Conservation (phyloP, 2,797 vertebrate species). For the Pantherophis alleghaniensis region DNA sequence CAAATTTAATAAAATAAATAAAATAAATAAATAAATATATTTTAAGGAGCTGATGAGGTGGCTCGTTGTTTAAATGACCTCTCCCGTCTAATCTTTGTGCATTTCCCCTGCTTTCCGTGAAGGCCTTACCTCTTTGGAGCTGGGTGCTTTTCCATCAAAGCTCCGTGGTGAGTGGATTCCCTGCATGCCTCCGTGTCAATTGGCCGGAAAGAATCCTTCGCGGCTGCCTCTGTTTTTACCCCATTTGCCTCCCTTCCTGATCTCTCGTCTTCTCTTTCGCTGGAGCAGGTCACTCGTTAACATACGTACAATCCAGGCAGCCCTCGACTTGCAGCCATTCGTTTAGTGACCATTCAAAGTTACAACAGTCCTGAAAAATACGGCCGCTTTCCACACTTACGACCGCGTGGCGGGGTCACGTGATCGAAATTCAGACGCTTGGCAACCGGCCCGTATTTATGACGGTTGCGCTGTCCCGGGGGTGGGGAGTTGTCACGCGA, state of each 20-base stretch:
- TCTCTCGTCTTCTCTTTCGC: slow-evolving; percentile 61
- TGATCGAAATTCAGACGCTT: neutral
- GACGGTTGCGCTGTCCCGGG: neutral
- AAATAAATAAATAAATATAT: neutral
- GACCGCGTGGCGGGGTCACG: neutral
- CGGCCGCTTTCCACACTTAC: neutral
- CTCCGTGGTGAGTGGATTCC: slow-evolving; percentile 97
- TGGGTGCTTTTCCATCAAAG: slow-evolving; percentile 99
- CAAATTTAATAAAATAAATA: too few species aligned
- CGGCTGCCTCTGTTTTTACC: slow-evolving; percentile 48
- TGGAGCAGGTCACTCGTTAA: slow-evolving; percentile 64
- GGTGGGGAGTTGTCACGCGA: too few species aligned
- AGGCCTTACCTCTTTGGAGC: slow-evolving; percentile 99
- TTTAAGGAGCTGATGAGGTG: slow-evolving; percentile 56
- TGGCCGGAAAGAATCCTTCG: slow-evolving; percentile 63
- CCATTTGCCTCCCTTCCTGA: slow-evolving; percentile 53
- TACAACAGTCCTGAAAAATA: too few species aligned
- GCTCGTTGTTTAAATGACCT: slow-evolving; percentile 79
- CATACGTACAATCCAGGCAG: slow-evolving; percentile 52
- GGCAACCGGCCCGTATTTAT: neutral
- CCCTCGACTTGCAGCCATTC: neutral
- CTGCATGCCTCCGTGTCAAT: slow-evolving; percentile 85
- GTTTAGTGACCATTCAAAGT: neutral
- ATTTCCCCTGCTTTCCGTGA: slow-evolving; percentile 80
- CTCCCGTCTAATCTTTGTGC: slow-evolving; percentile 90